Percentiles rank a stretch among this genome's conserved stretches.
phyloP scores from a whole-genome alignment of 92 coral and sea anemone species.

The Phenganax subtilis region DNA sequence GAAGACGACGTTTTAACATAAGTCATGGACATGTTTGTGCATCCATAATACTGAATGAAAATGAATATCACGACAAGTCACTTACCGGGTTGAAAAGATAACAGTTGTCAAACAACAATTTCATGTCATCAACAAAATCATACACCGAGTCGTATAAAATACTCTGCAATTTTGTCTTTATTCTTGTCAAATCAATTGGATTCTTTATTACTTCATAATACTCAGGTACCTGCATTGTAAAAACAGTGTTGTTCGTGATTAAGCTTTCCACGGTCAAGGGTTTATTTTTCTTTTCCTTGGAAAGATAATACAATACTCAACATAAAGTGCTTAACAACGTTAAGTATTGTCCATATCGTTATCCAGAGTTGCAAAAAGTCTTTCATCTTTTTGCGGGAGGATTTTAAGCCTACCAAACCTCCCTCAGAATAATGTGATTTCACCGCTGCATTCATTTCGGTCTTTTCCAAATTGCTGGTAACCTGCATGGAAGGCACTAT shows the following conservation, averaged over 20 bases:
- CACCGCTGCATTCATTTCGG: too few relatives aligned
- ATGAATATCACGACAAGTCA: not conserved
- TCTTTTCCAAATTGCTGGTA: too few relatives aligned
- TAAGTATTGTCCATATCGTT: too few relatives aligned
- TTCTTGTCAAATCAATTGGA: conserved; percentile 65
- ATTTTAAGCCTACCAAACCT: too few relatives aligned
- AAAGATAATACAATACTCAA: too few relatives aligned
- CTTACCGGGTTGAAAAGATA: conserved; percentile 62
- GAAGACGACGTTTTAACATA: too few relatives aligned
- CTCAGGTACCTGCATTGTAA: conserved; percentile 59
- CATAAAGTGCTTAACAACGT: too few relatives aligned
- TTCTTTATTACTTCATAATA: conserved; percentile 65
- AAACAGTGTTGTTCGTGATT: not conserved
- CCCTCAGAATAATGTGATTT: too few relatives aligned
- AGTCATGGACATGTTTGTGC: not conserved
- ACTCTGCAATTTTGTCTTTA: conserved; percentile 68
- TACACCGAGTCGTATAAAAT: conserved; percentile 65
- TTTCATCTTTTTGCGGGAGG: too few relatives aligned
- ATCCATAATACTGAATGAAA: not conserved
- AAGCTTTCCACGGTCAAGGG: not conserved
- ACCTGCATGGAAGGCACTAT: too few relatives aligned
- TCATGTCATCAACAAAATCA: conserved; percentile 77
- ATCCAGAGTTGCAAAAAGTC: too few relatives aligned
- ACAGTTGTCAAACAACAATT: conserved; percentile 74
- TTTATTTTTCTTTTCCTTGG: not conserved